Evolutionary conservation across 37 sponge, comb jelly and placozoan species (phyloP).

Genomic region (Chondrosia reniformis): DNA sequence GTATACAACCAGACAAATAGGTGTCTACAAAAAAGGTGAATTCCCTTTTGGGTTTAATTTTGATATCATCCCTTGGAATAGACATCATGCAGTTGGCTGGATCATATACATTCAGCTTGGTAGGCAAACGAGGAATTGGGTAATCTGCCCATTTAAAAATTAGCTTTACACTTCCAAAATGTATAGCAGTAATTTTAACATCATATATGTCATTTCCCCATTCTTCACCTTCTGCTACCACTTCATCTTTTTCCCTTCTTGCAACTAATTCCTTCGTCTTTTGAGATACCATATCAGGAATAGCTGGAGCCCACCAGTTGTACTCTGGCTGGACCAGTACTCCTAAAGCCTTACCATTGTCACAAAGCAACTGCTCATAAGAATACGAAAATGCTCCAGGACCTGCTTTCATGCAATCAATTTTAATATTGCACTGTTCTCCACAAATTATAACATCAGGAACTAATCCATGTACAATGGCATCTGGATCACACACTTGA

Average conservation of each 20-base stretch:
- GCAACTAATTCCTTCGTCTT: neutral
- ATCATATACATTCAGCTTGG: slow-evolving; percentile 39
- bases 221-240: neutral
- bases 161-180: slow-evolving; percentile 27
- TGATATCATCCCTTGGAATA: neutral
- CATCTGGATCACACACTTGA: slow-evolving; percentile 58
- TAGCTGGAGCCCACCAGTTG: too few species aligned
- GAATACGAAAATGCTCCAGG: slow-evolving; percentile 44
- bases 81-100: slow-evolving; percentile 37
- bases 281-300: neutral
- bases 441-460: slow-evolving; percentile 30
- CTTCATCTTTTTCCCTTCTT: slow-evolving; percentile 4
- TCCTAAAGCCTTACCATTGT: slow-evolving; percentile 10
- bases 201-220: slow-evolving; percentile 22
- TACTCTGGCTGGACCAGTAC: neutral
- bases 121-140: slow-evolving; percentile 28
- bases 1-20: neutral
- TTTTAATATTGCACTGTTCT: slow-evolving; percentile 7
- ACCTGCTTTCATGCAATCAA: slow-evolving; percentile 48
- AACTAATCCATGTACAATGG: slow-evolving; percentile 14
- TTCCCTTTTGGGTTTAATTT: neutral
- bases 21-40: slow-evolving; percentile 15
- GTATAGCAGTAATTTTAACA: slow-evolving; percentile 5
- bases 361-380: slow-evolving; percentile 28
- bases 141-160: slow-evolving; percentile 54